These are phyloP conservation scores for Saccostrea glomerata DNA, from an alignment of 1,140 invertebrate species.

Conservation along the genomic window DNA sequence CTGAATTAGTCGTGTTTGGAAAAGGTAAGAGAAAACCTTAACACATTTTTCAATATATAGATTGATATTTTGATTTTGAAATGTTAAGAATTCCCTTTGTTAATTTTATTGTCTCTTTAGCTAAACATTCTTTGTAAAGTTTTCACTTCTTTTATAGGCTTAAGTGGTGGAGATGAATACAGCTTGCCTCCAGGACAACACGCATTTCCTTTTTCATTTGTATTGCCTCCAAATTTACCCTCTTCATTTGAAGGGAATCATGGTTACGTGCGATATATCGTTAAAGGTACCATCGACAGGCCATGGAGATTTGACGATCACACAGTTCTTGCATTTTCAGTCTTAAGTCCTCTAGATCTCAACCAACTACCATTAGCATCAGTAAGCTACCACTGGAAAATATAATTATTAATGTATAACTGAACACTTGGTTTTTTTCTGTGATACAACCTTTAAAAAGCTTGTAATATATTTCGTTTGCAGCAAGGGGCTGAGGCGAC, in stretches of 20 bases:
- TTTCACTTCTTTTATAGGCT: neutral
- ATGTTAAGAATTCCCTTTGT: too few relatives aligned
- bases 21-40: neutral
- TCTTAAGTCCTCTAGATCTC: conserved; percentile 74
- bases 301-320: conserved; percentile 72
- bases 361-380: conserved; percentile 66
- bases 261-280: conserved; percentile 80
- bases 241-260: conserved; percentile 80
- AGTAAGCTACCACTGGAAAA: conserved; percentile 56
- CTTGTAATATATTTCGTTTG: neutral
- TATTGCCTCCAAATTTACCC: conserved; percentile 79
- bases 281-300: conserved; percentile 78
- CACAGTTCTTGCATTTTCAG: conserved; percentile 72
- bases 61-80: too few relatives aligned
- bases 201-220: conserved; percentile 80
- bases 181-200: conserved; percentile 75
- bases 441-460: neutral
- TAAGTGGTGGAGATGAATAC: conserved; percentile 10
- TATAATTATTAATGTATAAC: neutral
- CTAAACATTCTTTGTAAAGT: too few relatives aligned
- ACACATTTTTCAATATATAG: too few relatives aligned
- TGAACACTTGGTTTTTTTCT: neutral
- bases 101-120: too few relatives aligned
- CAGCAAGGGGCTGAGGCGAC: conserved; percentile 28
- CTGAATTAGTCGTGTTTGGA: neutral